Evolutionary conservation across 2,888 invertebrate genomes (phyloP).

Genomic region (Ceratothoa steindachneri): DNA sequence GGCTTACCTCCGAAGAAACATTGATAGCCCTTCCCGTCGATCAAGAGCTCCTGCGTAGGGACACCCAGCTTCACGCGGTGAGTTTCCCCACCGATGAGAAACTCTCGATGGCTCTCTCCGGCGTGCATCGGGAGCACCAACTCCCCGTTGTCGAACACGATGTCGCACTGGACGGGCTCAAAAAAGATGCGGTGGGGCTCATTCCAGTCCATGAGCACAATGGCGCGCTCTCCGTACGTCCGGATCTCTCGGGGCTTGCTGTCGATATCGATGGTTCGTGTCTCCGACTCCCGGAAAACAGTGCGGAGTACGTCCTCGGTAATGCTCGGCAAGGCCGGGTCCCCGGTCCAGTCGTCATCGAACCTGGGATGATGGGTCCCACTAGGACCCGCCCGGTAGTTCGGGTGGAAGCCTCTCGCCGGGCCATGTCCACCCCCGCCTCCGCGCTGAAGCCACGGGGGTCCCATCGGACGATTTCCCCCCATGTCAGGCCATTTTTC

Average conservation of each 20-base stretch:
- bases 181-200: conserved; percentile 82
- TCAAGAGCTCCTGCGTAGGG: conserved; percentile 82
- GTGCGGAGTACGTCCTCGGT: conserved; percentile 28
- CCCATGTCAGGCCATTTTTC: neutral
- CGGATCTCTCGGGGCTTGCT: conserved; percentile 73
- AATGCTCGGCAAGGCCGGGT: conserved; percentile 36
- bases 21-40: conserved; percentile 84
- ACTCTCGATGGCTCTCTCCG: conserved; percentile 71
- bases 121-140: conserved; percentile 66
- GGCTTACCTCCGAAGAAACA: conserved; percentile 88
- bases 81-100: conserved; percentile 67
- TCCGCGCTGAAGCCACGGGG: neutral
- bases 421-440: neutral
- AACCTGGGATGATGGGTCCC: neutral
- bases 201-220: conserved; percentile 78
- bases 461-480: neutral
- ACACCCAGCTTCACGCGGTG: conserved; percentile 82
- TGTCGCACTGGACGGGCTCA: conserved; percentile 67
- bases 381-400: neutral
- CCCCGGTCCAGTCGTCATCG: conserved; percentile 44
- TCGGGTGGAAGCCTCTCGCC: neutral
- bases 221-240: conserved; percentile 77
- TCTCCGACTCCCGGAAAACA: conserved; percentile 33
- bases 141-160: conserved; percentile 67
- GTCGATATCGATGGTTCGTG: conserved; percentile 61